phyloP scores from a whole-genome alignment of 2,113 vertebrate species.

The Lipophrys pholis region DNA sequence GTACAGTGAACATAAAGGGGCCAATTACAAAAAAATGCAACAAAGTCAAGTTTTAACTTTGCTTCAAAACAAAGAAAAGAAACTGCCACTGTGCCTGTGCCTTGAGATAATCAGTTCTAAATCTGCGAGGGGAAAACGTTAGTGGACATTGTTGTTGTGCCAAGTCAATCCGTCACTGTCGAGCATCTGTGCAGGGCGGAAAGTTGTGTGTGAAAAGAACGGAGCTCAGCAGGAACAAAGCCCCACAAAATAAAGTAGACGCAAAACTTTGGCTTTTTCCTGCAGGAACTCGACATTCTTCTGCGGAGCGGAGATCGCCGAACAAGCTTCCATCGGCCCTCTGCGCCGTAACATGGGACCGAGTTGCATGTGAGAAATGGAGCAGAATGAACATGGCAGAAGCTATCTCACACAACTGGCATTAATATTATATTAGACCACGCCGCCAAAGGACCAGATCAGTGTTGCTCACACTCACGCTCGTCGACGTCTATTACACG shows the following conservation, averaged over 20 bases:
- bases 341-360: conserved; percentile 5
- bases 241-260: neutral
- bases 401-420: conserved; percentile 66
- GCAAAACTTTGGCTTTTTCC: conserved; percentile 8
- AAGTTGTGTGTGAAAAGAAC: conserved; percentile 12
- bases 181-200: conserved; percentile 15
- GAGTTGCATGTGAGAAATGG: conserved; percentile 58
- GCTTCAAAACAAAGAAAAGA: conserved; percentile 33
- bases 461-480: conserved; percentile 59
- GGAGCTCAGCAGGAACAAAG: conserved; percentile 13
- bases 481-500: conserved; percentile 48
- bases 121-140: conserved; percentile 25
- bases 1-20: conserved; percentile 30
- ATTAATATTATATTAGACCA: conserved; percentile 71
- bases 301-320: neutral
- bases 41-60: conserved; percentile 39
- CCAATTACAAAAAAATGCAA: conserved; percentile 34
- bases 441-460: conserved; percentile 66
- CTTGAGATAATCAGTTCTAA: conserved; percentile 41
- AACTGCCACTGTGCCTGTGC: conserved; percentile 21
- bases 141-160: conserved; percentile 40
- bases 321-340: conserved; percentile 10
- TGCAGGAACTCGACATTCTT: conserved; percentile 7
- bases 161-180: conserved; percentile 38
- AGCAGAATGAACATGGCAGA: conserved; percentile 63